Evolutionary conservation across 2,797 vertebrate genomes (phyloP).

Genomic region (Sebastes reedi): DNA sequence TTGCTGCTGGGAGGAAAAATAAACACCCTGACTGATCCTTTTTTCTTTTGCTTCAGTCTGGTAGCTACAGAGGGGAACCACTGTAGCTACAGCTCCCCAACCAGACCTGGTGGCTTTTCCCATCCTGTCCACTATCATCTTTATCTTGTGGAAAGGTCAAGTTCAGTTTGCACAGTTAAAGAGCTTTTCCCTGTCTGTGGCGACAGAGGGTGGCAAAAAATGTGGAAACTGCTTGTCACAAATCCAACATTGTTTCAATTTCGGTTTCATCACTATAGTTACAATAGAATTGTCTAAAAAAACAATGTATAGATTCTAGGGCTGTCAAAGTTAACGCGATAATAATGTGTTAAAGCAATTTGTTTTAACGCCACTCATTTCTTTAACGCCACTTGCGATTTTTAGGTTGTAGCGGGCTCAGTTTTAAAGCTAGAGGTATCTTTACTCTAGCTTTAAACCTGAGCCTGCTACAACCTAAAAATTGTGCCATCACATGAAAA

Average conservation of each 20-base stretch:
- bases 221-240: not conserved
- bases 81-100: slow-evolving; percentile 32
- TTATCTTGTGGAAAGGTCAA: slow-evolving; percentile 43
- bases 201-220: not conserved
- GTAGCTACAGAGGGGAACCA: slow-evolving; percentile 16
- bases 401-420: no score
- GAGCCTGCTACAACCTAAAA: no score
- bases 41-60: slow-evolving; percentile 55
- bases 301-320: no score
- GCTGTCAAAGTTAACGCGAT: no score
- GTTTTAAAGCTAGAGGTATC: no score
- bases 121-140: slow-evolving; percentile 20
- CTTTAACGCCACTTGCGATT: no score
- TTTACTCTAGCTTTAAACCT: no score
- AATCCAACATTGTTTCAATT: not conserved
- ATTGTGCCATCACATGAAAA: no score
- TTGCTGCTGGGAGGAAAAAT: slow-evolving; percentile 78
- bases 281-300: not conserved
- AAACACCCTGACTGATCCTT: slow-evolving; percentile 65
- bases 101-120: slow-evolving; percentile 18
- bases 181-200: slow-evolving; percentile 1
- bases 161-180: slow-evolving; percentile 40
- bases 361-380: no score
- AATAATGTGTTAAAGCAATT: no score
- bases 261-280: not conserved